Evolutionary conservation across 2,113 vertebrate species (phyloP), one percentile per base, ranked within the genome.

Genomic region (Amia ocellicauda): DNA sequence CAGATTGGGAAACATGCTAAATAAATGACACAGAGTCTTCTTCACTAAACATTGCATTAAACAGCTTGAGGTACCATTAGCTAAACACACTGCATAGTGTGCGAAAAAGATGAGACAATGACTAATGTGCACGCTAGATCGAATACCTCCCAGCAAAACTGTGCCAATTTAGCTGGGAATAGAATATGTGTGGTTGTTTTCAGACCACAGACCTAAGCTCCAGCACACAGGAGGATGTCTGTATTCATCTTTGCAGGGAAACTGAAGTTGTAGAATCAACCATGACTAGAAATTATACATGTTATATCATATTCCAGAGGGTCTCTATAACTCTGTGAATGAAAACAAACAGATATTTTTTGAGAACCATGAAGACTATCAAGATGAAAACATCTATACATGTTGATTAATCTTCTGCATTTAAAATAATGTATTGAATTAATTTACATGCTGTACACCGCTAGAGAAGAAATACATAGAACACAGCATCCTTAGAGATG

Each of bases 1-100:
- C 72, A 80, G 75, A 78, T 75, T 70, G 70, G 62, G 16, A 51
- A 60, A 58, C 57, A 50, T 41, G 55, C 62, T 41, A 64, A 73
- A 73, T 40, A 74, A 73, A 71, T 57, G 5, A 26, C 58, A 72
- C 41, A 63, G 57, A 62, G 24, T 58, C 52, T 65, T 36, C 55
- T 64, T 36, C 47, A 60, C 59, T 64, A 65, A 52, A 57, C 23
- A 41, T 51, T 68, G 59, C 42, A 68, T 63, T 63, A 63, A 70
- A 54, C 58, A 70, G 69, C 51, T 26, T 53, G 61, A 68, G 7
- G 23, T 54, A 29, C 27, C 64, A 70, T 70, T 66, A 66, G 57
- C 60, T 60, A 47, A 67, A 24, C 17, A 54, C 41, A 64, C 58
- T 58, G 53, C 45, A 43, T 62, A 47, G 45, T 47, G 3, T 47